These are phyloP conservation scores for Ptiloglossa arizonensis DNA, from an alignment of 1,140 invertebrate genomes.

Conservation along the genomic window DNA sequence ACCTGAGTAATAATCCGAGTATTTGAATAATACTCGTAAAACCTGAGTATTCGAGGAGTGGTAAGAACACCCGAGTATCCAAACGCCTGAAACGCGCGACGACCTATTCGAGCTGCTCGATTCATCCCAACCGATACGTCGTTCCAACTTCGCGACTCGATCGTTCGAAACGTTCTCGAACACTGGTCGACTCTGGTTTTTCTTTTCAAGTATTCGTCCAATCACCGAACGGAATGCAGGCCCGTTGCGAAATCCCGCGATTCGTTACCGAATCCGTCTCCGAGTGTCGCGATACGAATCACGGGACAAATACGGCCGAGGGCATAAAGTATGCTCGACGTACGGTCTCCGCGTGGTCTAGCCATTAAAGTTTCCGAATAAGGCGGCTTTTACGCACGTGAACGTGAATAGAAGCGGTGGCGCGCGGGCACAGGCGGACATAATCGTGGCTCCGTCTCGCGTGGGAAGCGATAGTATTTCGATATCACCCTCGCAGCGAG, in stretches of 20 bases:
- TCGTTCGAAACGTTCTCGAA: no score
- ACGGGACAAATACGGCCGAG: constrained; percentile 23
- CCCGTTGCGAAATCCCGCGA: not conserved
- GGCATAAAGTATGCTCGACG: constrained; percentile 37
- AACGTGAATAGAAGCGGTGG: constrained; percentile 9
- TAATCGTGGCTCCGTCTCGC: constrained; percentile 43
- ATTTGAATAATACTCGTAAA: no score
- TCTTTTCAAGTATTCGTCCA: no score
- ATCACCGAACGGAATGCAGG: not conserved
- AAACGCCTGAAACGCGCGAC: no score
- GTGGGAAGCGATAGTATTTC: constrained; percentile 54
- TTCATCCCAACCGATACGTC: no score
- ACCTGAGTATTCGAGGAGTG: no score
- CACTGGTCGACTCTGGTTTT: no score
- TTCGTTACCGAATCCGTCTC: constrained; percentile 29
- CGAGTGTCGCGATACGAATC: constrained; percentile 40
- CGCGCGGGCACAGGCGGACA: not conserved
- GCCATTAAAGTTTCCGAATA: constrained; percentile 51
- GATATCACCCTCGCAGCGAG: constrained; percentile 44
- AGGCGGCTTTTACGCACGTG: constrained; percentile 48
- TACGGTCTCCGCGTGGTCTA: constrained; percentile 10
- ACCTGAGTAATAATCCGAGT: no score
- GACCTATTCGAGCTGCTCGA: no score
- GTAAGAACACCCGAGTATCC: no score
- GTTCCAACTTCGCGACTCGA: no score